Evolutionary conservation across 2,888 invertebrate species (phyloP).

Genomic region (Taphrorychus bicolor): DNA sequence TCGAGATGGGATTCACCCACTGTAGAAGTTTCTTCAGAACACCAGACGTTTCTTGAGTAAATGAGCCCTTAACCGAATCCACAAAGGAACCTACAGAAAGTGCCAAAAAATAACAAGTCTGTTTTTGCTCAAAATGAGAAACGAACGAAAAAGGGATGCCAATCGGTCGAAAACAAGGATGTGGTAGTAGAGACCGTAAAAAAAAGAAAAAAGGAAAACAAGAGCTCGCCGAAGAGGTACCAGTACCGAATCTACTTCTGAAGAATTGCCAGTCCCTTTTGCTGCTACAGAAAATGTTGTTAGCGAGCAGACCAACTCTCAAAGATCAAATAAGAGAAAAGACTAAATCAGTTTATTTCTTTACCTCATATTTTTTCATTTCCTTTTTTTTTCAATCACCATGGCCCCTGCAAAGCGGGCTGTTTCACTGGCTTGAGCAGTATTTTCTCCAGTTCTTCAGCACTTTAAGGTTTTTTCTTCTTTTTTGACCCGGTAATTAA

Average conservation of each 20-base stretch:
- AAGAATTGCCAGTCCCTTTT: too few species aligned
- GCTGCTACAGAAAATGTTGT: neutral
- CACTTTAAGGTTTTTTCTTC: too few species aligned
- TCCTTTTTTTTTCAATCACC: too few species aligned
- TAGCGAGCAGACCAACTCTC: neutral
- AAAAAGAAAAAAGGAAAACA: conserved; percentile 12
- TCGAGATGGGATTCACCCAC: too few species aligned
- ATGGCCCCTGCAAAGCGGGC: too few species aligned
- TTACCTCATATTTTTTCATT: too few species aligned
- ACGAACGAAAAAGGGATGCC: neutral
- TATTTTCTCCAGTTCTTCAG: too few species aligned
- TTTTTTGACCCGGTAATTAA: too few species aligned
- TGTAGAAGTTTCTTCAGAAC: too few species aligned
- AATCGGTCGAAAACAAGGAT: neutral
- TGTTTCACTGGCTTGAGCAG: too few species aligned
- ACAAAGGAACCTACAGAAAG: neutral
- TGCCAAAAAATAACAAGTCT: conserved; percentile 1
- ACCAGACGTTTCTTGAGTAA: neutral
- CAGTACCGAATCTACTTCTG: neutral
- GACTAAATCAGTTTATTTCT: too few species aligned
- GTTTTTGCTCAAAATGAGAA: conserved; percentile 2
- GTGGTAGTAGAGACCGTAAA: conserved; percentile 13
- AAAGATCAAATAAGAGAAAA: conserved; percentile 21
- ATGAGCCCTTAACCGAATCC: neutral
- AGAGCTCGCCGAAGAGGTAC: neutral